Evolutionary conservation across 2,113 vertebrate genomes (phyloP).

Genomic region (Pyxicephalus adspersus): DNA sequence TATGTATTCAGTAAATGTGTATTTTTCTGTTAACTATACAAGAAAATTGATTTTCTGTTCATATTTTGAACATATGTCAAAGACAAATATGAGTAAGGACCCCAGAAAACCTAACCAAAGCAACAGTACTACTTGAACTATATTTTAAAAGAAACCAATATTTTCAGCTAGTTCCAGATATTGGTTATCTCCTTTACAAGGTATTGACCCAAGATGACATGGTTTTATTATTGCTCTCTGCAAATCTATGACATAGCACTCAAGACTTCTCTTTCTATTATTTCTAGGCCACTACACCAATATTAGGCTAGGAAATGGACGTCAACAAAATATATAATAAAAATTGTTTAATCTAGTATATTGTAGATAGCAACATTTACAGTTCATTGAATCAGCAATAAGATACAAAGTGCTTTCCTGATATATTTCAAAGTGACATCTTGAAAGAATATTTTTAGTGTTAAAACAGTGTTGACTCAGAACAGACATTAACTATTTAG

Average conservation of each 20-base stretch:
- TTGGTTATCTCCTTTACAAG: conserved; percentile 3
- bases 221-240: background rate
- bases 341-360: conserved; percentile 17
- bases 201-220: background rate
- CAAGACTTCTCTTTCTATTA: conserved; percentile 9
- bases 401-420: background rate
- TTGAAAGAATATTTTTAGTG: background rate
- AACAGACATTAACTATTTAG: background rate
- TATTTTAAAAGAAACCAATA: too few relatives aligned
- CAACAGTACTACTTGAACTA: too few relatives aligned
- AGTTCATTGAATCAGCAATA: conserved; percentile 27
- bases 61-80: too few relatives aligned
- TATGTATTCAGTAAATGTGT: too few relatives aligned
- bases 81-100: too few relatives aligned
- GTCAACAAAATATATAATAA: background rate
- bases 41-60: too few relatives aligned
- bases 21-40: too few relatives aligned
- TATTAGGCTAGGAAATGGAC: background rate
- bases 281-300: background rate
- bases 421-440: conserved; percentile 30
- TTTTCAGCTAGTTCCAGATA: too few relatives aligned
- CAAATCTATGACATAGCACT: conserved; percentile 6
- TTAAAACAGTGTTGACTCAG: conserved; percentile 46
- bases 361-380: conserved; percentile 15
- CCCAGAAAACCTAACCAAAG: too few relatives aligned